Base-by-base conservation (phyloP, 2,888 invertebrate genomes). In the Plagodis dolabraria region DNA sequence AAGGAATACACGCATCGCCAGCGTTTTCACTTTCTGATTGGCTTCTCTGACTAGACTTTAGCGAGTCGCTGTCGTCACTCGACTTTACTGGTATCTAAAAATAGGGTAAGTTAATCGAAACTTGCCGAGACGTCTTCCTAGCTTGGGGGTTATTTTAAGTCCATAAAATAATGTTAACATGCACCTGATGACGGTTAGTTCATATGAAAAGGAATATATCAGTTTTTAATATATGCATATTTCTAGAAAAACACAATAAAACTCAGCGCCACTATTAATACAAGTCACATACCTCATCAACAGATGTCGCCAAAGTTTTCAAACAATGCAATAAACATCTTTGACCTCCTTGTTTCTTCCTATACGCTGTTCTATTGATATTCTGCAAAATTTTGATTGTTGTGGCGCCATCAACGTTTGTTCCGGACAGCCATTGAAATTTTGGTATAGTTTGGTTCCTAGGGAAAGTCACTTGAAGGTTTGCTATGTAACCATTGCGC, bases 261-360 rank as follows among this genome's bases (percentile, higher is more conserved):
- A 22, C 1, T 1, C 22, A 4, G 1, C 2, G 22, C 22, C 4
- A 22, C 22, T 22, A 1, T 4, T 22, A 4, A 22, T 11, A 11
- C 5, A 38, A 7, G 7, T 38, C 38, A 48, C 55, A 63, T 82
- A 93, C 93, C 85, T 93, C 93, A 77, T 93, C 92, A 63, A 93
- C 83, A 47, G 88, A 87, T 45, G 88, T 92, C 1, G 90, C 90
- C 61, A 93, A 79, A 35, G 92, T 91, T 75, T 93, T 93, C 45
- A 98, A 89, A 85, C 98, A 98, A 48, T 98, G 97, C 81, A 98
- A 96, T 53, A 99, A 87, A 82, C 98, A 98, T 42, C 97, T 96
- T 52, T 97, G 95, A 53, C 97, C 97, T 81, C 97, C 96, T 67
- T 95, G 95, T 0, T 98, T 97, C 74, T 97, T 95, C 70, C 96